These are phyloP conservation scores for Gnathonemus longibarbis DNA, from an alignment of 2,113 vertebrate genomes.

Conservation along the genomic window DNA sequence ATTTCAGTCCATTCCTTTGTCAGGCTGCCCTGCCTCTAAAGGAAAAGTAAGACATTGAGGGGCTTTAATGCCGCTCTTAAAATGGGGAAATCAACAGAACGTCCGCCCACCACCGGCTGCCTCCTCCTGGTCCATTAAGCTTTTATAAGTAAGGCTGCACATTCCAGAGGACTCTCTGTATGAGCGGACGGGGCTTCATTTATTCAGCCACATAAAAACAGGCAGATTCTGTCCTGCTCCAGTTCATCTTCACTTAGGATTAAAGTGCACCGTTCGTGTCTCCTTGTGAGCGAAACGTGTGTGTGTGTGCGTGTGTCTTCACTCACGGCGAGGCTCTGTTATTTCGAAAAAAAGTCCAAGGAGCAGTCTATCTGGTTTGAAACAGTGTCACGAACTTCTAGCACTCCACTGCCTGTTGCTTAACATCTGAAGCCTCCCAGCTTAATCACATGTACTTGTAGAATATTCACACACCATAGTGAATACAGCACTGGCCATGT, in stretches of 20 bases:
- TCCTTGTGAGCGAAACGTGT: background rate
- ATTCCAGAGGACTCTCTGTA: conserved; percentile 1
- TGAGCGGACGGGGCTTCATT: background rate
- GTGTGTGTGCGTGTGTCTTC: background rate
- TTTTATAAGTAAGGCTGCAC: conserved; percentile 16
- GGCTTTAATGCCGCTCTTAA: conserved; percentile 6
- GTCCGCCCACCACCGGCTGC: background rate
- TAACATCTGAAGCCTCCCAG: background rate
- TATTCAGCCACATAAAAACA: conserved; percentile 12
- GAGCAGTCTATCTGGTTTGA: background rate
- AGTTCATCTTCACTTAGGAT: background rate
- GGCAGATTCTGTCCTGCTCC: background rate
- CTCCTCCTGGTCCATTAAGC: conserved; percentile 5
- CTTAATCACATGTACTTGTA: background rate
- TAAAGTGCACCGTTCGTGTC: background rate
- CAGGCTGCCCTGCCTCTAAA: background rate
- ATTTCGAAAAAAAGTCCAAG: background rate
- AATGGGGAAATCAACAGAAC: background rate
- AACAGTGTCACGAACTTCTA: background rate
- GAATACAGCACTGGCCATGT: background rate
- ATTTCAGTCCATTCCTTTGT: conserved; percentile 18
- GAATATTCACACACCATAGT: background rate
- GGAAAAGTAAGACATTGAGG: background rate
- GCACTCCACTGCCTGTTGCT: background rate
- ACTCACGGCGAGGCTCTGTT: background rate